Base-by-base conservation (phyloP, 1,140 invertebrate genomes). In the Leptinotarsa undecemlineata region DNA sequence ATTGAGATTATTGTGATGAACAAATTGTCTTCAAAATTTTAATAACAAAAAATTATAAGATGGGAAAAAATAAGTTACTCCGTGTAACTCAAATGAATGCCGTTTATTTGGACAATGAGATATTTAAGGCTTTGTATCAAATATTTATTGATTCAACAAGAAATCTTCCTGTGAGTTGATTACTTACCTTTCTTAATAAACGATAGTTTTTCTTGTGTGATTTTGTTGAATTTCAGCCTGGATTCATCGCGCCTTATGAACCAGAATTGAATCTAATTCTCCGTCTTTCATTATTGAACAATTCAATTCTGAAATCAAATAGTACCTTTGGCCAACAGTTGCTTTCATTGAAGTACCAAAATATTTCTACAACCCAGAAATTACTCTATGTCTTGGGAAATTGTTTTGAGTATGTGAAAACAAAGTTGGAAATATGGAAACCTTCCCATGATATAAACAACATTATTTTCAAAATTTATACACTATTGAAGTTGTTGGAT, bases 11-110 rank as follows among this genome's bases (percentile, higher is more conserved):
- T 42, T 33, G 33, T 1, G 1, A 11, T 33, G 33, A 33, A 33
- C 6, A 33, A 33, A 33, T 33, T 33, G 5, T 33, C 2, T 42
- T 42, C 8, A 11, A 42, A 11, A 33, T 2, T 33, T 33, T 33
- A 42, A 3, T 11, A 42, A 42, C 3, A 11, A 42, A 42, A 11
- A 11, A 42, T 42, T 42, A 15, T 57, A 57, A 4, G 17, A 64
- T 64, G 63, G 15, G 20, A 20, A 76, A 78, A 69, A 78, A 78
- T 71, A 81, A 80, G 74, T 81, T 85, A 75, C 74, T 85, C 60
- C 75, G 83, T 4, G 81, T 85, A 21, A 83, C 81, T 1, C 84
- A 85, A 77, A 81, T 85, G 74, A 84, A 85, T 77, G 83, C 85
- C 42, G 76, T 85, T 72, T 82, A 83, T 77, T 77, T 85, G 14